phyloP scores from a whole-genome alignment of 2,113 vertebrate genomes.

The Regulus satrapa region DNA sequence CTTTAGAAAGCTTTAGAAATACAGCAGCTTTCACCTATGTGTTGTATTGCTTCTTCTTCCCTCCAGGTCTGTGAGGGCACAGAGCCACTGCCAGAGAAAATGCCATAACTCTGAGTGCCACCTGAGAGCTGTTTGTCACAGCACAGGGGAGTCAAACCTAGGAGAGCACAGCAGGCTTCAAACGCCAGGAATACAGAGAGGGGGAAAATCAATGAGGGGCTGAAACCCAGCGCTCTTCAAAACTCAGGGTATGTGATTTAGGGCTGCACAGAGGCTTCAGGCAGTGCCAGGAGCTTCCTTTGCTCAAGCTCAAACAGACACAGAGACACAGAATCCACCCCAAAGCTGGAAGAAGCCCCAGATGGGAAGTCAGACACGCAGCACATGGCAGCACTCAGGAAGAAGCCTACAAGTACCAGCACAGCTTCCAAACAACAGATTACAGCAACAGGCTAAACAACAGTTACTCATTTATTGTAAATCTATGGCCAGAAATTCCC shows the following conservation, averaged over 20 bases:
- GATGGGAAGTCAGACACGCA: neutral
- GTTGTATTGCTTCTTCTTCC: neutral
- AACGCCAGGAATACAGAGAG: neutral
- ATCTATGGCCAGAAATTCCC: neutral
- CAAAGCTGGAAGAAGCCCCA: neutral
- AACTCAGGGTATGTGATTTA: neutral
- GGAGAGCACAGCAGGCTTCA: neutral
- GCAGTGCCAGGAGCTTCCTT: neutral
- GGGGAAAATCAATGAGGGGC: neutral
- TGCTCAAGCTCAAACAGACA: neutral
- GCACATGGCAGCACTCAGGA: neutral
- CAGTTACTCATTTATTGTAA: neutral
- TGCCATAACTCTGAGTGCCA: neutral
- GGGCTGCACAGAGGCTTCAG: neutral
- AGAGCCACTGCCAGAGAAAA: neutral
- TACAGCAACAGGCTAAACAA: no score
- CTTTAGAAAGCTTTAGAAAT: neutral
- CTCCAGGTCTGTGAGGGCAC: neutral
- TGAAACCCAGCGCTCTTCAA: neutral
- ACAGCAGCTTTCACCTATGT: rapidly evolving
- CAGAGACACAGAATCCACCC: neutral
- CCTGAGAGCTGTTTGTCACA: neutral
- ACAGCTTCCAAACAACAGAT: neutral
- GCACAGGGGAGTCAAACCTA: neutral
- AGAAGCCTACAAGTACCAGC: neutral